Evolutionary conservation across 1,140 invertebrate genomes (phyloP).

Genomic region (Watersipora subatra): DNA sequence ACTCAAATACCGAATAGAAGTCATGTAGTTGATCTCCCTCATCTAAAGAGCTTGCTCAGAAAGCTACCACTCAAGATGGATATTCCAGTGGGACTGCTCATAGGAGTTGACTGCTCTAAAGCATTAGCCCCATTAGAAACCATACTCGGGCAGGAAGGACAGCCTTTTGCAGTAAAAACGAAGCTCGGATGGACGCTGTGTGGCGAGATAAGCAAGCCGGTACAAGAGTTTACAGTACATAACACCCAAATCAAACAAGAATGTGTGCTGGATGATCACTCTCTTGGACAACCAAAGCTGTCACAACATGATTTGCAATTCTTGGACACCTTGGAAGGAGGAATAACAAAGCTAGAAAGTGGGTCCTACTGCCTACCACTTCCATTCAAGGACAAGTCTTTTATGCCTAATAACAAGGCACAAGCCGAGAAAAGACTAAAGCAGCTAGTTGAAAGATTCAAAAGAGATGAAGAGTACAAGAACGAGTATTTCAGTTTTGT

Average conservation of each 20-base stretch:
- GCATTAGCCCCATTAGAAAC: too few species aligned
- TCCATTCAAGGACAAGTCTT: not conserved
- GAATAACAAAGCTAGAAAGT: not conserved
- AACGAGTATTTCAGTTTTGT: not conserved
- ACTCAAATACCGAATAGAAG: too few species aligned
- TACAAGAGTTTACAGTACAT: not conserved
- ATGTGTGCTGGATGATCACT: not conserved
- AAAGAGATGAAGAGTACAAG: not conserved
- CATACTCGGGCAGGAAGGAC: too few species aligned
- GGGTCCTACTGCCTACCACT: not conserved
- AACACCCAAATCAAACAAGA: too few species aligned
- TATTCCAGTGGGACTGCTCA: too few species aligned
- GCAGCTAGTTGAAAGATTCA: not conserved
- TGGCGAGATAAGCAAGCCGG: not conserved
- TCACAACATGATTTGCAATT: not conserved
- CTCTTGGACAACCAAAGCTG: not conserved
- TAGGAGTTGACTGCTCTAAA: too few species aligned
- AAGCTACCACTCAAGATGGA: too few species aligned
- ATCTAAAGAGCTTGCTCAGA: too few species aligned
- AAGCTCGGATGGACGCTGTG: slow-evolving; percentile 7
- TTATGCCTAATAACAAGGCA: not conserved
- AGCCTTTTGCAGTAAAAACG: slow-evolving; percentile 6
- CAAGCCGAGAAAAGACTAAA: slow-evolving; percentile 3
- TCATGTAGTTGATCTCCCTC: too few species aligned
- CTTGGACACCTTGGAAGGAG: not conserved